Evolutionary conservation across 2,797 vertebrate species (phyloP), one percentile per base, ranked within the genome.

Genomic region (Spinus olivaceus): DNA sequence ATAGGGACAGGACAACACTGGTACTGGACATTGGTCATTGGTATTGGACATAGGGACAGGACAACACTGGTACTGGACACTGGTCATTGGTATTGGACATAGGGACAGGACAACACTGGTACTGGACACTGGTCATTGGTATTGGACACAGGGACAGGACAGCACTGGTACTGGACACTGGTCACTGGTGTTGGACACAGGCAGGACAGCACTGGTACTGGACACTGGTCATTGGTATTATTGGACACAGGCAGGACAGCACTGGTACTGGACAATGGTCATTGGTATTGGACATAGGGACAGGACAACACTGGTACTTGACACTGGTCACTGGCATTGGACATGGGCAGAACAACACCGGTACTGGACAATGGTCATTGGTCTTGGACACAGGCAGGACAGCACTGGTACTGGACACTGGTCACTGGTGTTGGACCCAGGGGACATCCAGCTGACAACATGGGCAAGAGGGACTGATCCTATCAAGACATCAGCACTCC

Each of bases 141-240:
- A 16, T 1, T 57, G 1, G 61, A 56, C 3, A 16, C 3, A 16
- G 18, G 11, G 37, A 37, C 1, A 33, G 1, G 57, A 60, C 3
- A 16, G 1, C 16, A 18, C 10, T 12, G 49, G 49, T 18, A 30
- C 4, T 11, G 50, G 50, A 30, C 28, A 11, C 1, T 20, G 50
- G 11, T 32, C 50, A 32, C 1, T 53, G 51, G 8, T 20, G 2
- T 20, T 53, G 51, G 18, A 53, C 30, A 32, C 8, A 20, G 8
- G 11, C 9, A 50, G 49, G 49, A 50, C 14, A 50, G 1, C 9
- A 27, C 6, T 50, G 25, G 25, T 27, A 12, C 2, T 35, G 25
- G 0, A 35, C 41, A 12, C 0, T 35, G 25, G 0, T 39, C 46
- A 32, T 0, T 22, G 46, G 4, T 14, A 2, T 23, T 14, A 2